Conservation (phyloP, 2,113 vertebrate species). For the Pedionomus torquatus region DNA sequence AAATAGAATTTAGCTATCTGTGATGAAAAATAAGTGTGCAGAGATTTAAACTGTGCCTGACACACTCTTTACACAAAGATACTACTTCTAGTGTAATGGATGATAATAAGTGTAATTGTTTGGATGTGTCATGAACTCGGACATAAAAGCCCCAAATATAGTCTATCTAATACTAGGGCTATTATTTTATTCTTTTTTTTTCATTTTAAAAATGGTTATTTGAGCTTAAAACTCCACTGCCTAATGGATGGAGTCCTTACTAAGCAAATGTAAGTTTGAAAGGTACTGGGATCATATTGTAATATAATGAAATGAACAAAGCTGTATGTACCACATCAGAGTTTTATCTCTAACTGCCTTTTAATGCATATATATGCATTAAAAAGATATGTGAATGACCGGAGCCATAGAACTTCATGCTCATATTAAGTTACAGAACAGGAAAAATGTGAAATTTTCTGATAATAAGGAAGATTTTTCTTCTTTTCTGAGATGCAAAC, state of each 20-base stretch:
- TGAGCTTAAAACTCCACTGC: background rate
- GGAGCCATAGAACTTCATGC: background rate
- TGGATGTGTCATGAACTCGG: conserved; percentile 7
- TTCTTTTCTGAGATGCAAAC: background rate
- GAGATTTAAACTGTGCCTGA: background rate
- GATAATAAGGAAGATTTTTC: background rate
- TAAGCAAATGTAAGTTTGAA: background rate
- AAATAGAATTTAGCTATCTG: background rate
- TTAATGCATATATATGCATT: background rate
- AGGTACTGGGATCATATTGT: background rate
- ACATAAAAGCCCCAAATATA: conserved; percentile 13
- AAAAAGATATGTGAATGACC: background rate
- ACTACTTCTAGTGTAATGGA: conserved; percentile 5
- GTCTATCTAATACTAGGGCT: background rate
- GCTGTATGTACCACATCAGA: background rate
- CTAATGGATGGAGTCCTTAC: background rate
- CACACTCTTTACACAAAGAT: background rate
- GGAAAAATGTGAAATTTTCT: background rate
- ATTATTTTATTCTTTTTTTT: background rate
- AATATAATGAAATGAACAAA: conserved; percentile 1
- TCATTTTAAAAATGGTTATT: background rate
- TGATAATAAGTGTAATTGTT: conserved; percentile 24
- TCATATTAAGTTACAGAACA: background rate
- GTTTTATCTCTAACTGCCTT: background rate
- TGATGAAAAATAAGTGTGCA: background rate